A percentile compares a stretch with the other conserved stretches of the same genome.
Conservation (phyloP, 2,113 vertebrate genomes). For the Gobiocypris rarus region DNA sequence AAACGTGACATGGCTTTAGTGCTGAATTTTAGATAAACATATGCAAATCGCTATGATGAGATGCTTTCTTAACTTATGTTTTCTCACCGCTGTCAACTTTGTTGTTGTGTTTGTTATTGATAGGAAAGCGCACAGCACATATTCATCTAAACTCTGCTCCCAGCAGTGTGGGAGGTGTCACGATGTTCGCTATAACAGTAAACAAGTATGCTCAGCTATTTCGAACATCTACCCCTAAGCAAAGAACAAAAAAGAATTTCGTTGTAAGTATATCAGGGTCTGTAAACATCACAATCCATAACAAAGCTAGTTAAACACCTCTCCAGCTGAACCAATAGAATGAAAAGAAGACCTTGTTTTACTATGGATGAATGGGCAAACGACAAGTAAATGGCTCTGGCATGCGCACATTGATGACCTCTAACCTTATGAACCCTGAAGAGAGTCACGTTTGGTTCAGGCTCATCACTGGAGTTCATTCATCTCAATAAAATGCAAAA, state of each 20-base stretch:
- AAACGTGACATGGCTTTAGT: too few relatives aligned
- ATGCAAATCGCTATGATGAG: too few relatives aligned
- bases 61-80: too few relatives aligned
- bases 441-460: conserved; percentile 10
- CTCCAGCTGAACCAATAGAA: conserved; percentile 67
- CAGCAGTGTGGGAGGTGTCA: too few relatives aligned
- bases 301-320: conserved; percentile 64
- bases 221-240: background rate
- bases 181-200: too few relatives aligned
- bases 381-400: conserved; percentile 25
- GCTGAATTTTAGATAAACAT: too few relatives aligned
- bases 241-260: background rate
- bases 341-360: background rate
- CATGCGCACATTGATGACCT: conserved; percentile 32
- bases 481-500: background rate
- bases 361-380: conserved; percentile 26
- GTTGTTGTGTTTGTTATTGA: too few relatives aligned
- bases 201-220: background rate
- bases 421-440: conserved; percentile 5
- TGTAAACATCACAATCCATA: conserved; percentile 28
- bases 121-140: too few relatives aligned
- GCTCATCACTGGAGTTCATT: background rate
- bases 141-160: too few relatives aligned
- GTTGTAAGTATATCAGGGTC: background rate
- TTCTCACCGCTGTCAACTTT: too few relatives aligned